A percentile compares a stretch with the other conserved stretches of the same genome.
phyloP scores from a whole-genome alignment of 2,113 vertebrate species.

The Brienomyrus brachyistius region DNA sequence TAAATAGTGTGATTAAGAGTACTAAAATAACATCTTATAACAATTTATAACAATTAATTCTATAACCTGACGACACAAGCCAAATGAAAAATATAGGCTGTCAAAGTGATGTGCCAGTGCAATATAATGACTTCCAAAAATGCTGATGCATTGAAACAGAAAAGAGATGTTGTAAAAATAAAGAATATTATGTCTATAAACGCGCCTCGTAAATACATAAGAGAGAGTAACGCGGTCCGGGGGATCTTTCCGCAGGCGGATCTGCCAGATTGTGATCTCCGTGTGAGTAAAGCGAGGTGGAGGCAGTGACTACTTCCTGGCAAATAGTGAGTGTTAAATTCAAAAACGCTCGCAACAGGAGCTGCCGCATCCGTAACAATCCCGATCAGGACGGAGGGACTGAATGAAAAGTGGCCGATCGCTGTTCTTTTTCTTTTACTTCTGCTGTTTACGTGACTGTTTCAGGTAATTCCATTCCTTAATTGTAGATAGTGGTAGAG shows the following conservation, averaged over 20 bases:
- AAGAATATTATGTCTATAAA: neutral
- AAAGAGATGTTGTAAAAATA: neutral
- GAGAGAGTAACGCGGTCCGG: neutral
- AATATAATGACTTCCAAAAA: neutral
- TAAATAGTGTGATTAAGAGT: neutral
- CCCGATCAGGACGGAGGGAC: neutral
- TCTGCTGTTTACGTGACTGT: neutral
- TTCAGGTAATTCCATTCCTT: neutral
- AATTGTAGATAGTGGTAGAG: neutral
- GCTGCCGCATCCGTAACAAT: constrained; percentile 27
- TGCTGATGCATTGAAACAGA: neutral
- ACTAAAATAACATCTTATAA: neutral
- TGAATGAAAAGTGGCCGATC: constrained; percentile 13
- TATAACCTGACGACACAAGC: neutral
- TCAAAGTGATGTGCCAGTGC: neutral
- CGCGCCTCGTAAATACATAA: neutral
- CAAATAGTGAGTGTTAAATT: constrained; percentile 34
- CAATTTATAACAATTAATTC: neutral
- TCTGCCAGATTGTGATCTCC: constrained; percentile 6
- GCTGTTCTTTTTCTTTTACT: neutral
- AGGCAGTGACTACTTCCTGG: constrained; percentile 45
- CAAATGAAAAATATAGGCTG: neutral
- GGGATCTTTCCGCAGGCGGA: neutral
- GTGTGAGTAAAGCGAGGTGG: neutral
- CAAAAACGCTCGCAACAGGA: constrained; percentile 19